Evolutionary conservation across 2,888 invertebrate species (phyloP).

Genomic region (Stenurella melanura): DNA sequence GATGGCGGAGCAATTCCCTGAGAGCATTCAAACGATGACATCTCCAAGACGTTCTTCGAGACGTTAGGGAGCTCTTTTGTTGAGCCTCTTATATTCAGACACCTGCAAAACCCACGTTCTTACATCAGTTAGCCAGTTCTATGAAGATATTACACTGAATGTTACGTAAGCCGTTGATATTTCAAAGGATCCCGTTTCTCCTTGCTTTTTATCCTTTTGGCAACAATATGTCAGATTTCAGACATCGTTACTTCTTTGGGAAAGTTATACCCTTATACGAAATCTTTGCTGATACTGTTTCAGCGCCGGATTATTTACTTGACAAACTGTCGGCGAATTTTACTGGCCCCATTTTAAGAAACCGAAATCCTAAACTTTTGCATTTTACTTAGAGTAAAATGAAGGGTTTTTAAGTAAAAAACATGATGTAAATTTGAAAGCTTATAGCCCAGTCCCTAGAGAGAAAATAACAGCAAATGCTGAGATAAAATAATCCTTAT

Average conservation of each 20-base stretch:
- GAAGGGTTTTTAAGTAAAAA: too few species aligned
- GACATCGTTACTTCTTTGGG: slow-evolving; percentile 15
- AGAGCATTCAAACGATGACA: slow-evolving; percentile 44
- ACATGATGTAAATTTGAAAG: too few species aligned
- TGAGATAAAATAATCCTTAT: too few species aligned
- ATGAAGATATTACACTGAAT: slow-evolving; percentile 40
- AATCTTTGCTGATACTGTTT: slow-evolving; percentile 8
- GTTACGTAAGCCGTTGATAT: slow-evolving; percentile 22
- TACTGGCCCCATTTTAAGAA: not conserved
- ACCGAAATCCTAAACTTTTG: too few species aligned
- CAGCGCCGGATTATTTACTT: not conserved
- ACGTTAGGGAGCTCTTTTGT: slow-evolving; percentile 41
- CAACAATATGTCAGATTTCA: not conserved
- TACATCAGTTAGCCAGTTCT: slow-evolving; percentile 42
- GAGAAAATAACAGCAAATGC: too few species aligned
- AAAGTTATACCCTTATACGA: slow-evolving; percentile 25
- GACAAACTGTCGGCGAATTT: not conserved
- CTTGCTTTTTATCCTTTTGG: not conserved
- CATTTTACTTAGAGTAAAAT: too few species aligned
- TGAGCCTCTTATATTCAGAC: slow-evolving; percentile 41
- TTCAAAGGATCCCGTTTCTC: not conserved
- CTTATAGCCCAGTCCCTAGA: too few species aligned
- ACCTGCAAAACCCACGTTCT: slow-evolving; percentile 39
- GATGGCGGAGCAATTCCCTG: slow-evolving; percentile 41
- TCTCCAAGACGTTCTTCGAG: slow-evolving; percentile 40